Conservation (phyloP, 2,888 invertebrate genomes). For the Himalopsyche tibetana region DNA sequence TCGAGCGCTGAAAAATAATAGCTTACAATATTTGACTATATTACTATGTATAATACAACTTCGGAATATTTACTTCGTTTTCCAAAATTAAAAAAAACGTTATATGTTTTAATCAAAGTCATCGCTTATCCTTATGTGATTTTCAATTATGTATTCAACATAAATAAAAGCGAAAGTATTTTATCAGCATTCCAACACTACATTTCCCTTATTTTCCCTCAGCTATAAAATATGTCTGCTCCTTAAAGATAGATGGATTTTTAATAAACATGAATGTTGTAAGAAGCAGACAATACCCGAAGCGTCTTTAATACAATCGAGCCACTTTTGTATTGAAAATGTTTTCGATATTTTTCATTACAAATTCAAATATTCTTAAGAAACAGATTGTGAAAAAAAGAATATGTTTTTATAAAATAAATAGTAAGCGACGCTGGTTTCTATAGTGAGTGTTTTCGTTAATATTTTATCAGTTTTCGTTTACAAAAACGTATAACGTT, state of each 20-base stretch:
- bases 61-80: too few relatives aligned
- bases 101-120: background rate
- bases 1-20: too few relatives aligned
- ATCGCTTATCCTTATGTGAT: constrained; percentile 6
- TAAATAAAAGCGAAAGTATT: constrained; percentile 56
- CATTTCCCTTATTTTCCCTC: constrained; percentile 38
- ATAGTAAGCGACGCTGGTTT: too few relatives aligned
- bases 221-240: constrained; percentile 26
- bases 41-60: too few relatives aligned
- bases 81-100: too few relatives aligned
- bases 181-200: constrained; percentile 63
- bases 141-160: constrained; percentile 51
- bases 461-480: too few relatives aligned
- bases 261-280: constrained; percentile 45
- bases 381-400: too few relatives aligned
- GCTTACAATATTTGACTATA: too few relatives aligned
- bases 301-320: background rate
- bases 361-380: too few relatives aligned
- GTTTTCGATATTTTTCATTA: background rate
- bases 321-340: background rate
- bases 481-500: too few relatives aligned
- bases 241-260: constrained; percentile 20
- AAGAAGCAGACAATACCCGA: background rate
- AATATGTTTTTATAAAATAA: too few relatives aligned
- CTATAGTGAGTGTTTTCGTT: too few relatives aligned